Evolutionary conservation across 2,888 invertebrate species (phyloP).

Genomic region (Drosophila formosana): DNA sequence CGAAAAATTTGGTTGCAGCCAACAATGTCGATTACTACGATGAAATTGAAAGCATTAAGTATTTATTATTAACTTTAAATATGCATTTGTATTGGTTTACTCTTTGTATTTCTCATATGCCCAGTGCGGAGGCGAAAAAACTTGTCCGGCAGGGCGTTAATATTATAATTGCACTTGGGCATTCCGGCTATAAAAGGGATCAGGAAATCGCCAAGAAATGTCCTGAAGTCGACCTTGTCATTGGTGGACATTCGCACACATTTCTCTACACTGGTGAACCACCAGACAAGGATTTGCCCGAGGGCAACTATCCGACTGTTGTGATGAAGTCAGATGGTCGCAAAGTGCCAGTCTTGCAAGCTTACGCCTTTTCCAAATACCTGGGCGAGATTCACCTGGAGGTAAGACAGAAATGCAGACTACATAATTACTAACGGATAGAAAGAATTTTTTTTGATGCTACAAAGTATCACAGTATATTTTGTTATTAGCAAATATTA

Average conservation of each 20-base stretch:
- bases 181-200: slow-evolving; percentile 92
- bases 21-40: neutral
- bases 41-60: slow-evolving; percentile 19
- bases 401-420: slow-evolving; percentile 16
- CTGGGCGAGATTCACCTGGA: slow-evolving; percentile 90
- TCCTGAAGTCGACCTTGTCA: slow-evolving; percentile 92
- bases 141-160: slow-evolving; percentile 9
- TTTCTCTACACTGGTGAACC: slow-evolving; percentile 91
- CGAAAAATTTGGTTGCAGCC: neutral
- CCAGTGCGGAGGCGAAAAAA: slow-evolving; percentile 2
- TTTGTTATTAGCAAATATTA: no score
- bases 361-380: slow-evolving; percentile 96
- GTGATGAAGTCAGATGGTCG: slow-evolving; percentile 90
- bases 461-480: no score
- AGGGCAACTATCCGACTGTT: slow-evolving; percentile 91
- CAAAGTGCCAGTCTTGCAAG: slow-evolving; percentile 93
- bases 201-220: slow-evolving; percentile 91
- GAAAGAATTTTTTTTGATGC: no score
- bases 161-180: slow-evolving; percentile 26
- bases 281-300: slow-evolving; percentile 44
- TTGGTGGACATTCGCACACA: slow-evolving; percentile 96
- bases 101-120: neutral
- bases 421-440: no score
- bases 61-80: neutral
- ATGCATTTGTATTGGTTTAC: neutral